phyloP scores from a whole-genome alignment of 2,113 vertebrate species.

The Serilophus lunatus region DNA sequence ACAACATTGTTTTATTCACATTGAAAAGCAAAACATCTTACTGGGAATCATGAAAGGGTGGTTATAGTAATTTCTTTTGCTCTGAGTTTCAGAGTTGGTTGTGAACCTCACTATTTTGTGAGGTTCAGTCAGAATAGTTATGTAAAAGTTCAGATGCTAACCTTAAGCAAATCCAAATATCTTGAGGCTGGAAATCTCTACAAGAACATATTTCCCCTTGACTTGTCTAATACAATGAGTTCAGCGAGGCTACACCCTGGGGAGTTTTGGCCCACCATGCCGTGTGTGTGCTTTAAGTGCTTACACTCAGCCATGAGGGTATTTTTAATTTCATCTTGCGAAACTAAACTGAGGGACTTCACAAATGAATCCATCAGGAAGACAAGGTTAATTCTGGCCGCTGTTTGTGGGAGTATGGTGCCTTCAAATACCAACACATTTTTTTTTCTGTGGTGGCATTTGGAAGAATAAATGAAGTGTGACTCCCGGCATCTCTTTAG shows the following conservation, averaged over 20 bases:
- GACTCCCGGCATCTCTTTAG: conserved; percentile 59
- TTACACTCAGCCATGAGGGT: neutral
- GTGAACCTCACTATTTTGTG: conserved; percentile 34
- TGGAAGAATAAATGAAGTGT: conserved; percentile 64
- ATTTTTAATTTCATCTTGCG: conserved; percentile 49
- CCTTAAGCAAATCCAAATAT: conserved; percentile 48
- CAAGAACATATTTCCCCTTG: conserved; percentile 53
- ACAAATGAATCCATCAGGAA: conserved; percentile 49
- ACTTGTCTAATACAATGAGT: conserved; percentile 66
- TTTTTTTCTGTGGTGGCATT: conserved; percentile 56
- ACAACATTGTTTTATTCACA: neutral
- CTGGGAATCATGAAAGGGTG: neutral
- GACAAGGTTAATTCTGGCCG: conserved; percentile 63
- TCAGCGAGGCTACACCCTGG: conserved; percentile 46
- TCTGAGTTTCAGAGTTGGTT: neutral
- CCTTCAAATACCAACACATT: conserved; percentile 42
- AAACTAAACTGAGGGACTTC: conserved; percentile 39
- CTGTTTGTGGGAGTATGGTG: conserved; percentile 53
- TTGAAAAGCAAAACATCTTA: neutral
- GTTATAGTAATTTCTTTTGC: neutral
- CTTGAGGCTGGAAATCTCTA: conserved; percentile 48
- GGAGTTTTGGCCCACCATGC: conserved; percentile 49
- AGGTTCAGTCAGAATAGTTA: conserved; percentile 37
- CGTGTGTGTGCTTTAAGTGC: conserved; percentile 13
- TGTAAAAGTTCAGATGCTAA: conserved; percentile 40